Conservation (phyloP, 2,797 vertebrate species). For the Muscicapa comitata region DNA sequence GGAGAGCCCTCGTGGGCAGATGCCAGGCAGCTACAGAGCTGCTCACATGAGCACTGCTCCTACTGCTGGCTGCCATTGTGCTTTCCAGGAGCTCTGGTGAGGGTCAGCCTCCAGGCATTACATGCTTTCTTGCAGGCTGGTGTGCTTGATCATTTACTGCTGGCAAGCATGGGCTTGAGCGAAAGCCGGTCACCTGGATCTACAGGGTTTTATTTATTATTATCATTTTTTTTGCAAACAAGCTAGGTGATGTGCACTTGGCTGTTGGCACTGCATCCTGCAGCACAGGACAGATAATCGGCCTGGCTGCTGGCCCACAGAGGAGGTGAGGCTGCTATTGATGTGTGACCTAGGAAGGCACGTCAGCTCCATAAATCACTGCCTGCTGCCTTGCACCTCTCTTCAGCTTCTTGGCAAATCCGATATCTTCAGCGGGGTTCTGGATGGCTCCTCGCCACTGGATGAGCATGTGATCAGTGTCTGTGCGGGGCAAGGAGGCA, state of each 20-base stretch:
- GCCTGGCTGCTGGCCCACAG: neutral
- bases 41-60: neutral
- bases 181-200: neutral
- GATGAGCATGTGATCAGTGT: rapidly evolving
- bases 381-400: neutral
- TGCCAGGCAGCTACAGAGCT: neutral
- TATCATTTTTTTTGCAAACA: neutral
- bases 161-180: neutral
- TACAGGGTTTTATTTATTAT: neutral
- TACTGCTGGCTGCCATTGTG: neutral
- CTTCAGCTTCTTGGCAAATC: neutral
- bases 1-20: neutral
- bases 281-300: slow-evolving; percentile 25
- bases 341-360: slow-evolving; percentile 33
- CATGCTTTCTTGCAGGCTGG: neutral
- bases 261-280: neutral
- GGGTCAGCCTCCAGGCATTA: neutral
- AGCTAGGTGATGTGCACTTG: neutral
- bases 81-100: neutral
- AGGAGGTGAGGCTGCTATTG: slow-evolving; percentile 3
- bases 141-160: neutral
- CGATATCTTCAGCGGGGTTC: rapidly evolving
- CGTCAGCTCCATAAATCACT: neutral
- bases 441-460: rapidly evolving
- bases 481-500: rapidly evolving